phyloP scores from a whole-genome alignment of 2,113 vertebrate genomes.

The Zosterops pallidus region DNA sequence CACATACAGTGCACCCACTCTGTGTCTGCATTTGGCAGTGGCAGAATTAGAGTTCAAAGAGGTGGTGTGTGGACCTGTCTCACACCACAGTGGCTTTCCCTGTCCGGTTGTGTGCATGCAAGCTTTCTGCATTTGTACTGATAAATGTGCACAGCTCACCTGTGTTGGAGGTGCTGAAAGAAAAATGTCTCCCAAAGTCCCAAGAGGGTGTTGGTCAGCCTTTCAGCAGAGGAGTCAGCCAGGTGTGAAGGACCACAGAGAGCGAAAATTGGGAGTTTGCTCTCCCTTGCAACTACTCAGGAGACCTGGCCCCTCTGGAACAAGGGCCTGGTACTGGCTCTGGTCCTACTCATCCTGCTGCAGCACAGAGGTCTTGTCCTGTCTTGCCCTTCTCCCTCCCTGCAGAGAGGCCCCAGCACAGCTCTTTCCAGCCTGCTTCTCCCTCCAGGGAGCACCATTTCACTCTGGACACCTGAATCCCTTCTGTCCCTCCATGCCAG shows the following conservation, averaged over 20 bases:
- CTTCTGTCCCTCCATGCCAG: neutral
- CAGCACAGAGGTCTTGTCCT: neutral
- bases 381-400: neutral
- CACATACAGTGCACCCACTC: no score
- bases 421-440: no score
- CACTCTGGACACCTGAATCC: neutral
- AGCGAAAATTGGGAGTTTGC: neutral
- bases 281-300: neutral
- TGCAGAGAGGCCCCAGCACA: neutral
- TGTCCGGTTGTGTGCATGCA: rapidly evolving
- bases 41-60: neutral
- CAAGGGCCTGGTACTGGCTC: neutral
- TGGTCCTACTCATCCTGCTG: rapidly evolving
- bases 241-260: neutral
- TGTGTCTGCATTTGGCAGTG: neutral
- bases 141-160: neutral
- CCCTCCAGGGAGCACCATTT: neutral
- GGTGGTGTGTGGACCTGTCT: rapidly evolving
- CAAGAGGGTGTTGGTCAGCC: neutral
- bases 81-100: neutral
- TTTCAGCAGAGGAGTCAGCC: neutral
- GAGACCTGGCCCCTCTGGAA: neutral
- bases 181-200: neutral
- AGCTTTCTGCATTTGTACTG: neutral
- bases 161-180: neutral